phyloP scores from a whole-genome alignment of 2,797 vertebrate species.

The Xiphophorus birchmanni region DNA sequence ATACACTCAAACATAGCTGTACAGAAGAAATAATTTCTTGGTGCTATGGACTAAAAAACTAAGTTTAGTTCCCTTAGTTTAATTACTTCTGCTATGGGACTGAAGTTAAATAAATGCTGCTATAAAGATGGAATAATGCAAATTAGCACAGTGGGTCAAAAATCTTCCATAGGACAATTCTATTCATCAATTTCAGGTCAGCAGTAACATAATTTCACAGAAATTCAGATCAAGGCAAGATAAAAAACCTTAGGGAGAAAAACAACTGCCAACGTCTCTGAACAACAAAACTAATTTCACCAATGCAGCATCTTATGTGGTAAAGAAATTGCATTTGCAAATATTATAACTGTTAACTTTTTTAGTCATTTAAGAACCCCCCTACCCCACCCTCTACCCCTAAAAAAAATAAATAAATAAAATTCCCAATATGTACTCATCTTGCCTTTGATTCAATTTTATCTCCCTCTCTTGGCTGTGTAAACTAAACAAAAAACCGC shows the following conservation, averaged over 20 bases:
- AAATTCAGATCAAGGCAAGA: not conserved
- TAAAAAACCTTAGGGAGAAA: not conserved
- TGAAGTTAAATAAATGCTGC: not conserved
- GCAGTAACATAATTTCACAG: not conserved
- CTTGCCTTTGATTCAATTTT: slow-evolving; percentile 7
- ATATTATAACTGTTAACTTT: not conserved
- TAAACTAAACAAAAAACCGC: slow-evolving; percentile 24
- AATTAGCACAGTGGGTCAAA: not conserved
- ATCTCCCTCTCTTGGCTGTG: slow-evolving; percentile 14
- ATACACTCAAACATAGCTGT: slow-evolving; percentile 13
- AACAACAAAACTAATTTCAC: not conserved
- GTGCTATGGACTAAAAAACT: not conserved
- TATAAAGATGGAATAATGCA: not conserved
- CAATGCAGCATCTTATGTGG: not conserved
- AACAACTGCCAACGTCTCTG: not conserved
- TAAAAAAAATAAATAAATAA: not conserved
- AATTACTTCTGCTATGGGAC: not conserved
- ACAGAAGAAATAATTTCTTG: not conserved
- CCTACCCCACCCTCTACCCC: not conserved
- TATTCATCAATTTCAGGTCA: not conserved
- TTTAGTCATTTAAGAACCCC: not conserved
- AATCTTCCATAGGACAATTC: not conserved
- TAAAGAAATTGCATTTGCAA: not conserved
- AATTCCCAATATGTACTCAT: slow-evolving; percentile 17
- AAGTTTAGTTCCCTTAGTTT: not conserved